Base-by-base conservation (phyloP, 1,140 invertebrate genomes). In the Rhagoletis pomonella region DNA sequence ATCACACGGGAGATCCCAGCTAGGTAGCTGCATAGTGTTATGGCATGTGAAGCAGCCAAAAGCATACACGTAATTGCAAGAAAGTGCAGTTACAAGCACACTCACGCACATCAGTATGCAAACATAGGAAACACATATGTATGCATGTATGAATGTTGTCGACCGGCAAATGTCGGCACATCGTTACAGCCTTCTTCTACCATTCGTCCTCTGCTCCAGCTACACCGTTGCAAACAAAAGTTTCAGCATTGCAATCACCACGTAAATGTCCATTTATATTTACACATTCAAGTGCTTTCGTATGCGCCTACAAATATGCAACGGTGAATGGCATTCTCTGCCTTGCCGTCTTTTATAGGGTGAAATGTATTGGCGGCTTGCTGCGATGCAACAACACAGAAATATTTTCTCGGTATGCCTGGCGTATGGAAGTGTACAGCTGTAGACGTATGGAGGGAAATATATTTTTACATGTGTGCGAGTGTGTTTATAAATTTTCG, bases 281-380 rank as follows among this genome's bases (percentile, higher is more conserved):
- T 67, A 67, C 3, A 62, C 67, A 73, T 73, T 81, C 55, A 12
- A n/a, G n/a, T n/a, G n/a, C 73, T 19, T 55, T 17, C 7, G 0
- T 10, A 19, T 58, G 73, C 73, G 73, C 73, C 73, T 81, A 81
- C 73, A 81, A 81, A 50, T 81, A 81, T 81, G 73, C 73, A 81
- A 47, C 73, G 19, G 7, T 55, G 47, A 44, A 58, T 81, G 19
- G 47, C 73, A 81, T 81, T 58, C 73, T 3, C 73, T 19, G 17
- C 19, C 39, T 19, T 19, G 73, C 7, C 67, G 4, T 42, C 29
- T 73, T n/a, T 17, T 73, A 39, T 44, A 67, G 14, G 47, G 39
- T 81, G 73, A 3, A 14, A 12, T 81, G 17, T 81, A 55, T 81
- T 50, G 73, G 47, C n/a, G 42, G 47, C 42, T 47, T 73, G 69